Evolutionary conservation across 2,888 invertebrate species (phyloP), one percentile per base, ranked within the genome.

Genomic region (Nomada flava): DNA sequence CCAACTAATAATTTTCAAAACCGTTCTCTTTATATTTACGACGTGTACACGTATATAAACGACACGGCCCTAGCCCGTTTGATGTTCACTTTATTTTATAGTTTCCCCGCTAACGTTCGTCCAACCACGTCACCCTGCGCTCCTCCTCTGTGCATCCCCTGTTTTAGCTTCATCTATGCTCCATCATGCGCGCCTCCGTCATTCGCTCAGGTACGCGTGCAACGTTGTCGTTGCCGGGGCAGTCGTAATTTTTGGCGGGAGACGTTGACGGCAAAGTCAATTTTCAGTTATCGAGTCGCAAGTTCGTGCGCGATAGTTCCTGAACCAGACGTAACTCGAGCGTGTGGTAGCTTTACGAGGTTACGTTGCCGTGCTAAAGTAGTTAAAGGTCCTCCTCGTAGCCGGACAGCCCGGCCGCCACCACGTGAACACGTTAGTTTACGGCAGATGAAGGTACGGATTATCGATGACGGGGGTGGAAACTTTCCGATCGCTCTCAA

Each of bases 261-360:
- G 67, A 52, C 59, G 70, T 63, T 57, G 36, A 63, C 55, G 10
- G 63, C 70, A 83, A 87, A 86, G 83, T 85, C 76, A 87, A 87
- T 83, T 87, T 85, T 63, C 83, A 74, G 83, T 76, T 75, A 83
- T 79, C 81, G 76, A 68, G 72, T 77, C 68, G 81, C 78, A 83
- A 85, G 75, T 85, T 81, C 55, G 68, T 64, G 84, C 76, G 80
- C 77, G 71, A 83, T 76, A 79, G 82, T 75, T 80, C 83, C 70
- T 78, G 75, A 47, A 63, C 75, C 79, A 75, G 83, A 78, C 76
- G 72, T 81, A 73, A 77, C 76, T 74, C 72, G 79, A 75, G 67
- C 76, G 71, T 85, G 86, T 77, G 86, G 81, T 81, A 59, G 79
- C 74, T 85, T 85, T 85, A 88, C 88, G 83, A 87, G 86, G 79